Evolutionary conservation across 2,888 invertebrate species (phyloP).

Genomic region (Criorhina ranunculi): DNA sequence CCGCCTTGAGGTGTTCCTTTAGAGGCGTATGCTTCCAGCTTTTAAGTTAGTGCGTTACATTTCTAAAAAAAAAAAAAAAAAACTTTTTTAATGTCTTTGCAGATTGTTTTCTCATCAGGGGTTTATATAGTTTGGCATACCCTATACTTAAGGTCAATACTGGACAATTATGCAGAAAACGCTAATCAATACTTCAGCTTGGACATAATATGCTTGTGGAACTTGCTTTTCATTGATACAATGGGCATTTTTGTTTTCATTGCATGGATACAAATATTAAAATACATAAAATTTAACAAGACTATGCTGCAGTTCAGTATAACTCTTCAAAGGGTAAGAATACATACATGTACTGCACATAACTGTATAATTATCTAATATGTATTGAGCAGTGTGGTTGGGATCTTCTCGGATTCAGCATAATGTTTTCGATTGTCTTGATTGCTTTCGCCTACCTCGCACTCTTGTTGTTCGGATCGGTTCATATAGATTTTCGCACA

Average conservation of each 20-base stretch:
- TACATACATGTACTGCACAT: no score
- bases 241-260: constrained; percentile 72
- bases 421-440: constrained; percentile 67
- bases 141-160: constrained; percentile 1
- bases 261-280: constrained; percentile 75
- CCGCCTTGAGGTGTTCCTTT: no score
- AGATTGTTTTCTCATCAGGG: constrained; percentile 40
- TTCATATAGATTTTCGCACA: constrained; percentile 45
- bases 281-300: constrained; percentile 76
- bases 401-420: constrained; percentile 74
- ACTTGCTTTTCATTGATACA: constrained; percentile 38
- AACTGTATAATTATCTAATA: no score
- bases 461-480: constrained; percentile 67
- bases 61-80: no score
- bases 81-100: background rate
- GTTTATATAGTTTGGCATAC: constrained; percentile 33
- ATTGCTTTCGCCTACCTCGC: constrained; percentile 75
- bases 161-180: background rate
- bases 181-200: constrained; percentile 53
- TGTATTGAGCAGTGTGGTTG: constrained; percentile 59
- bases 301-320: constrained; percentile 73
- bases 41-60: no score
- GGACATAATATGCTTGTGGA: constrained; percentile 57
- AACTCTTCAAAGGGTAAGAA: constrained; percentile 61
- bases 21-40: no score